Evolutionary conservation across 1,140 invertebrate genomes (phyloP).

Genomic region (Magallana angulata): DNA sequence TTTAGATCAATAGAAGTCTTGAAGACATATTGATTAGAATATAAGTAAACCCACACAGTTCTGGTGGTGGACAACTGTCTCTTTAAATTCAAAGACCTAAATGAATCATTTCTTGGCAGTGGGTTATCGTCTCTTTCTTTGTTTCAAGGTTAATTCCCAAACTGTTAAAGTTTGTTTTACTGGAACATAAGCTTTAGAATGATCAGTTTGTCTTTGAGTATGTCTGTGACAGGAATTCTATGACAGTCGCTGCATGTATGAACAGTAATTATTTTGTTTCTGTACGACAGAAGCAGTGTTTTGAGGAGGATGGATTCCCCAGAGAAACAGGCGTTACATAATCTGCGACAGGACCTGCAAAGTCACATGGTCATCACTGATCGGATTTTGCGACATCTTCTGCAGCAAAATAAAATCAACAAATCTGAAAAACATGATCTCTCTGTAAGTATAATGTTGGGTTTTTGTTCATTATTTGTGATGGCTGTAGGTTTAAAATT

Average conservation of each 20-base stretch:
- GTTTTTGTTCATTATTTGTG: no score
- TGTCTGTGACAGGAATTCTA: neutral
- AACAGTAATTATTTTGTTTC: neutral
- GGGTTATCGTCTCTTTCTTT: constrained; percentile 5
- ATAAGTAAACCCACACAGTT: neutral
- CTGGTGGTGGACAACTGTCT: neutral
- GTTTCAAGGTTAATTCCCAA: neutral
- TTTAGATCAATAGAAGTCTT: neutral
- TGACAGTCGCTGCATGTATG: neutral
- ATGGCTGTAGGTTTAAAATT: no score
- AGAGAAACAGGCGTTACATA: constrained; percentile 39
- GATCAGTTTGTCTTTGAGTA: no score
- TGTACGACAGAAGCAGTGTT: neutral
- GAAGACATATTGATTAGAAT: neutral
- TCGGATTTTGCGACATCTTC: constrained; percentile 18
- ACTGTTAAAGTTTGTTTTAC: neutral
- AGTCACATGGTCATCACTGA: constrained; percentile 23
- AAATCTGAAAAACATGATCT: constrained; percentile 29
- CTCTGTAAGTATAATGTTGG: constrained; percentile 6
- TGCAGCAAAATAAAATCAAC: constrained; percentile 19
- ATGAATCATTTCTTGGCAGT: constrained; percentile 1
- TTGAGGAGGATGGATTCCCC: constrained; percentile 3
- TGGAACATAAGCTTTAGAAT: neutral
- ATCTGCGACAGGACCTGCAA: neutral
- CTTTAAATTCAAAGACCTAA: neutral